Evolutionary conservation across 2,888 invertebrate genomes (phyloP).

Genomic region (Vanessa cardui): DNA sequence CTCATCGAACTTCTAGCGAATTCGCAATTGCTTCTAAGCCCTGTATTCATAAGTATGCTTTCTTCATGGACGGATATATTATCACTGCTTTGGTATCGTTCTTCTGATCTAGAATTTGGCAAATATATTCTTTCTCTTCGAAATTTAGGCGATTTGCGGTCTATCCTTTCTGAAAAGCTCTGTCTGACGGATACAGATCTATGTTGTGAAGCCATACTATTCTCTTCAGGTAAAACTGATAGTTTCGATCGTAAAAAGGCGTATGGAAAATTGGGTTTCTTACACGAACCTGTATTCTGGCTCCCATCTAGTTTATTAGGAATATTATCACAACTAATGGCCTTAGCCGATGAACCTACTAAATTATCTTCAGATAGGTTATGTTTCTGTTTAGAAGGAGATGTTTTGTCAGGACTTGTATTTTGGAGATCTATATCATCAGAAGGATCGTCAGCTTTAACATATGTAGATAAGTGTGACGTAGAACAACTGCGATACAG

Average conservation of each 20-base stretch:
- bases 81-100: slow-evolving; percentile 82
- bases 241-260: slow-evolving; percentile 89
- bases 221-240: slow-evolving; percentile 90
- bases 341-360: slow-evolving; percentile 81
- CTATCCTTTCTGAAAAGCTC: slow-evolving; percentile 79
- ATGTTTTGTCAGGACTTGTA: slow-evolving; percentile 65
- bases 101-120: slow-evolving; percentile 83
- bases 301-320: slow-evolving; percentile 81
- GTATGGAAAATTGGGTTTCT: slow-evolving; percentile 88
- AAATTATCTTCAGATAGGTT: slow-evolving; percentile 67
- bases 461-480: slow-evolving; percentile 88
- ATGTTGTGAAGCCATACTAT: slow-evolving; percentile 80
- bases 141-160: slow-evolving; percentile 74
- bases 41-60: slow-evolving; percentile 68
- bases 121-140: slow-evolving; percentile 67
- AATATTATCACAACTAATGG: slow-evolving; percentile 88
- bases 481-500: slow-evolving; percentile 91
- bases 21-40: slow-evolving; percentile 66
- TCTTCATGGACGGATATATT: slow-evolving; percentile 78
- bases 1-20: slow-evolving; percentile 70
- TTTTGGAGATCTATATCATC: slow-evolving; percentile 87
- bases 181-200: slow-evolving; percentile 75
- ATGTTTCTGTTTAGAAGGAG: slow-evolving; percentile 62
- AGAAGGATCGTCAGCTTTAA: slow-evolving; percentile 91
- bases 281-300: slow-evolving; percentile 73